Evolutionary conservation across 2,113 vertebrate genomes (phyloP), one percentile per base, ranked within the genome.

Genomic region (Noturus placidus): DNA sequence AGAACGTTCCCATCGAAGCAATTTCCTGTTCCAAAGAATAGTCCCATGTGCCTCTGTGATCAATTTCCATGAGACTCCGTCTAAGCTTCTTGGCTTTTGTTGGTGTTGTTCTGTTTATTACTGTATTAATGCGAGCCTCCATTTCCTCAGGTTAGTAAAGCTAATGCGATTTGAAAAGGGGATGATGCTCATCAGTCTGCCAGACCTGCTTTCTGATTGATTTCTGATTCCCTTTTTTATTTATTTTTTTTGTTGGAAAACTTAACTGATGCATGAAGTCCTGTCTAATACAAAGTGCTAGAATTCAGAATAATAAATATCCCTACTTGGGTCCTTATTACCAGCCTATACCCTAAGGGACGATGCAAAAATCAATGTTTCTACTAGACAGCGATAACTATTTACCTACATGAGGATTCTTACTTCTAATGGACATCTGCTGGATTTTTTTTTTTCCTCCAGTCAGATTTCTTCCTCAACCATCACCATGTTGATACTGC

Each of bases 301-400:
- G 65, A 65, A 88, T 85, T 83, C 50, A 88, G 38, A 87, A 85
- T 86, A 87, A 91, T 89, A 87, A 69, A 91, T 88, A 88, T 80
- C 54, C 82, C 72, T 83, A 86, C 79, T 88, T 88, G 84, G 84
- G 54, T 69, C 57, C 90, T 74, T 87, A 85, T 85, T 87, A 87
- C 63, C 52, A 74, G 84, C 42, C 13, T 27, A 78, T 9, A 52
- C 74, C 88, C 90, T 89, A 76, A 89, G 87, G 87, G 59, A 72
- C 83, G 46, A 82, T 42, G 70, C 78, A 87, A 86, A 86, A 86
- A 84, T 33, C 63, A 63, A 77, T 80, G 76, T 87, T 35, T 72
- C 79, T 81, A 74, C 65, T 82, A 86, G 56, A 79, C 84, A 61
- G 84, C 81, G 20, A 52, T 63, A 33, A 72, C 78, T 22, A 82